Evolutionary conservation across 2,888 invertebrate species (phyloP).

Genomic region (Hetaerina titia): DNA sequence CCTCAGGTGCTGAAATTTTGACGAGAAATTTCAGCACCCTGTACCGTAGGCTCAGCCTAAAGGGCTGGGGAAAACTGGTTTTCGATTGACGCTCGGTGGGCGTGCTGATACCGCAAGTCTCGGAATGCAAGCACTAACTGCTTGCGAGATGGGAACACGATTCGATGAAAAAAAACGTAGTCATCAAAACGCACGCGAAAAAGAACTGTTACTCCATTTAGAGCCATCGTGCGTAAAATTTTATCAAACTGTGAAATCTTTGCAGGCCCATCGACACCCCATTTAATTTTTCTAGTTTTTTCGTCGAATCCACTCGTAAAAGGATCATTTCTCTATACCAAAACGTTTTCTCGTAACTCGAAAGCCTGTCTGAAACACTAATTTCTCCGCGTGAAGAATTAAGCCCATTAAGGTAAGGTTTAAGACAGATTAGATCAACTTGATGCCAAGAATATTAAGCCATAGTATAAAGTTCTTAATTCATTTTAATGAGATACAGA

Average conservation of each 20-base stretch:
- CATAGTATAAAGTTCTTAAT: no score
- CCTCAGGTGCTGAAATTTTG: neutral
- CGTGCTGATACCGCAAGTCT: neutral
- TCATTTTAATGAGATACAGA: no score
- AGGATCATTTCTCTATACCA: no score
- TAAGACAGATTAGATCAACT: no score
- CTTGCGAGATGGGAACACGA: neutral
- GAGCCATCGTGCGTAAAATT: neutral
- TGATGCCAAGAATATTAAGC: no score
- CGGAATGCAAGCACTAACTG: neutral
- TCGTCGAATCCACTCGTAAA: no score
- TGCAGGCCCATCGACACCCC: neutral
- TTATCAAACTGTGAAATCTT: neutral
- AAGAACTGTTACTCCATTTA: constrained; percentile 1
- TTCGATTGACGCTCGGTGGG: neutral
- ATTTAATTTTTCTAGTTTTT: neutral
- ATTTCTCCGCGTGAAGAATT: no score
- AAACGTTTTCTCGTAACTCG: no score
- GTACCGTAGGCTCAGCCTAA: neutral
- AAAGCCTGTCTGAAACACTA: no score
- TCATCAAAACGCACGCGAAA: neutral
- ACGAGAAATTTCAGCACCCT: neutral
- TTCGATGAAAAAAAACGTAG: neutral
- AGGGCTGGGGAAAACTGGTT: neutral
- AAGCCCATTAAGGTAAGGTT: no score